phyloP scores from a whole-genome alignment of 2,797 vertebrate species.

The Pantherophis alleghaniensis region DNA sequence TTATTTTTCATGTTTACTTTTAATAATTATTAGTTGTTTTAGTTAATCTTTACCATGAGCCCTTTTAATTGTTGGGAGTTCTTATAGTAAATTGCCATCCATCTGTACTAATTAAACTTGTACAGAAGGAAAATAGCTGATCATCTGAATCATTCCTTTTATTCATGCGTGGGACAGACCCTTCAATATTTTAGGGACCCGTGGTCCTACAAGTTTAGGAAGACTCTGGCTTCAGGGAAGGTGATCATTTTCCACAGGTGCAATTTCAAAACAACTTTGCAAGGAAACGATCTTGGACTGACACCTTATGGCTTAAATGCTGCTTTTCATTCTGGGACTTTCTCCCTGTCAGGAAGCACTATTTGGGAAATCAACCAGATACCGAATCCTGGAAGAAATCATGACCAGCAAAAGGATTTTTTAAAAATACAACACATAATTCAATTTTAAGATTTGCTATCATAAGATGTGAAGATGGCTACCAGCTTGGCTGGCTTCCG shows the following conservation, averaged over 20 bases:
- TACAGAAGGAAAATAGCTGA: background rate
- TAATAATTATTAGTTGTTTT: background rate
- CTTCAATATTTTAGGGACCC: background rate
- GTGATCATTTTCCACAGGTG: background rate
- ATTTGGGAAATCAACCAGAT: background rate
- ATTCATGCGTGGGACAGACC: background rate
- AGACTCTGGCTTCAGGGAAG: background rate
- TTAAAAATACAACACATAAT: background rate
- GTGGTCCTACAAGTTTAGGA: background rate
- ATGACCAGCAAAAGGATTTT: background rate
- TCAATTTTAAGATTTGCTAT: background rate
- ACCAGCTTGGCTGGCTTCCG: background rate
- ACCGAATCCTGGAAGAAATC: background rate
- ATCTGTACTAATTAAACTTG: background rate
- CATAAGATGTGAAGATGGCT: background rate
- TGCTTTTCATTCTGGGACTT: background rate
- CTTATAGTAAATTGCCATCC: background rate
- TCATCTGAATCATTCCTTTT: background rate
- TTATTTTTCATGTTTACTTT: background rate
- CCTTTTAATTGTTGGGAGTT: background rate
- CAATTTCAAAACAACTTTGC: background rate
- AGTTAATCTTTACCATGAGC: background rate
- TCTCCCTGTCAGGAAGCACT: background rate
- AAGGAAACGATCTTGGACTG: background rate
- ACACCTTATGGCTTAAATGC: background rate